Evolutionary conservation across 37 sponge, comb jelly and placozoan genomes (phyloP), one percentile per base, ranked within the genome.

Genomic region (Hormiphora californensis): DNA sequence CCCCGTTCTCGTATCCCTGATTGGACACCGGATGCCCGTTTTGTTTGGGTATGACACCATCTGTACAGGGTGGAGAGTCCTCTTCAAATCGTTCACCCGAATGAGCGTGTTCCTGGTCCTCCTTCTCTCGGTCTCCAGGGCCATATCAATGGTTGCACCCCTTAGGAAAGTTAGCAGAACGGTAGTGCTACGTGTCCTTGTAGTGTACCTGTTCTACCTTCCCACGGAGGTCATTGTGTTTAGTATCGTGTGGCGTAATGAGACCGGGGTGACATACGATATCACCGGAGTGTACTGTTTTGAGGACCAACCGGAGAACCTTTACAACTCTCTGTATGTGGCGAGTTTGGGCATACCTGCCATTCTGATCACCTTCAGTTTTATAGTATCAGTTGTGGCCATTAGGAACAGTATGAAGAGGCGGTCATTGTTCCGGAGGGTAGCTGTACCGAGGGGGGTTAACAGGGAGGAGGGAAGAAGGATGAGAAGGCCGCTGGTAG

Each of bases 51-150:
- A 43, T 27, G 43, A 39, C 9, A 28, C 38, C 44, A 4, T 73
- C 44, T 73, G 81, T 33, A 36, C 38, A 4, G 81, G 81, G 27
- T 73, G 81, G 81, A 73, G 81, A 41, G 23, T 73, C 44, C n/a
- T 73, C 81, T 73, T 73, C 81, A 73, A 73, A 46, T 73, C 81
- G 12, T 46, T 73, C 44, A 43, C 40, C 46, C 40, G 81, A 46
- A 43, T 73, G 46, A 19, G 46, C 23, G 81, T 73, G 46, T 73
- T 73, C 46, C 81, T 73, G 46, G 81, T 73, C 81, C 81, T 73
- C 44, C 81, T 73, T 0, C 81, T 73, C 3, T 43, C 46, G 3
- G 44, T 73, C 28, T 73, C 81, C 44, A 39, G 81, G 81, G 43
- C 81, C 12, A 36, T 73, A 7, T 21, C 46, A 8, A 43, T 73